These are phyloP conservation scores for Xiphorhynchus erythropygius DNA, from an alignment of 2,797 vertebrate species.

Conservation along the genomic window DNA sequence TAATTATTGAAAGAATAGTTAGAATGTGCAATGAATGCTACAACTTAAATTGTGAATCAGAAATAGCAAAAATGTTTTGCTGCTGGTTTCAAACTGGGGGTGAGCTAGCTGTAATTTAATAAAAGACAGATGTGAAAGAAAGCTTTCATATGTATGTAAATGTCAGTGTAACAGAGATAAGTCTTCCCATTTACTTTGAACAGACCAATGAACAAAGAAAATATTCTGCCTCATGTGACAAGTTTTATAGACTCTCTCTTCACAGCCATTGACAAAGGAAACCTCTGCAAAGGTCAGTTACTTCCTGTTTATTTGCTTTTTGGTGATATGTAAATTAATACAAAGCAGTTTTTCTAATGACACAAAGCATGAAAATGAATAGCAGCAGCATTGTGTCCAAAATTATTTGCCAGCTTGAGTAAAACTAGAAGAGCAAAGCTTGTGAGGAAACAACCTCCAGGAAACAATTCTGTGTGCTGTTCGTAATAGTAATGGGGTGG, in stretches of 20 bases:
- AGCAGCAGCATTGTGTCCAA: background rate
- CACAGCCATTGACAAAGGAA: constrained; percentile 76
- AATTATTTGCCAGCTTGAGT: background rate
- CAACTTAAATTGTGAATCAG: background rate
- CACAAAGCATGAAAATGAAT: background rate
- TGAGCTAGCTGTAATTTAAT: background rate
- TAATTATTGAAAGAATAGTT: background rate
- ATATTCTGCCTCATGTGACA: constrained; percentile 74
- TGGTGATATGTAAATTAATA: background rate
- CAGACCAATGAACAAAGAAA: constrained; percentile 84
- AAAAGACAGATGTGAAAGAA: background rate
- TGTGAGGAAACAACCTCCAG: background rate
- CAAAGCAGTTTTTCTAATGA: background rate
- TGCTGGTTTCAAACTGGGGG: background rate
- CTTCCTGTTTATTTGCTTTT: background rate
- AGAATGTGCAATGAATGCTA: background rate
- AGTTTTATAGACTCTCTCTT: constrained; percentile 82
- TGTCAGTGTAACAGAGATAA: background rate
- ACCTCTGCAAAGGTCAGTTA: constrained; percentile 83
- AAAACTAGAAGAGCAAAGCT: background rate
- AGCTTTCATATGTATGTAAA: background rate
- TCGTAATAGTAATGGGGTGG: background rate
- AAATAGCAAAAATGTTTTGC: background rate
- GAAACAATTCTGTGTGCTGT: background rate
- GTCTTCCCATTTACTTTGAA: background rate